Evolutionary conservation across 2,113 vertebrate genomes (phyloP), one percentile per base, ranked within the genome.

Genomic region (Lutjanus erythropterus): DNA sequence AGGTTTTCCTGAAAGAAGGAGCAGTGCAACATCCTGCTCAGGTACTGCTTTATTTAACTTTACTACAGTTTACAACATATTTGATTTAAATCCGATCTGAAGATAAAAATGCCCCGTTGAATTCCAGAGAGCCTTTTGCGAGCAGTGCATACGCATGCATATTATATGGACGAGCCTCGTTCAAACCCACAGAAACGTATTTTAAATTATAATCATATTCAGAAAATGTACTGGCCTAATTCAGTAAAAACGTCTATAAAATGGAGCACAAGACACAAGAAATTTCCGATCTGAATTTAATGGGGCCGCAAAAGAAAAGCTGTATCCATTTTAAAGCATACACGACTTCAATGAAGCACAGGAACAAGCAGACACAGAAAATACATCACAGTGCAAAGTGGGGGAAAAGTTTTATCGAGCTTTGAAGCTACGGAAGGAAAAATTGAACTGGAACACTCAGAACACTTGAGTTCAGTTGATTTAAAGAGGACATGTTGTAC

Each of bases 401-500:
- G 53, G 15, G 27, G 33, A 31, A 21, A 62, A 25, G 35, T 61
- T 49, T 29, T 18, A 33, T 64, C 42, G 19, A 16, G 21, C 42
- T 75, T n/a, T 31, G 39, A 71, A 56, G 39, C 58, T 35, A 29
- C 55, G 37, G 27, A 47, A 31, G 50, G 47, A 16, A 56, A 49
- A 39, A 52, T 1, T 71, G n/a, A 69, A 29, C 44, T 37, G 27
- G 41, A 56, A 46, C 61, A 31, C 41, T 39, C 47, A 29, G 73
- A 81, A 41, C 67, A 46, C 68, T n/a, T 23, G 46, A 71, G 18
- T 71, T 62, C 41, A 62, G 1, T 16, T 71, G 46, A 29, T 71
- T 74, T 37, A 29, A 75, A 56, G 29, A 68, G 81, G 62, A 61
- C 50, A 65, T n/a, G n/a, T n/a, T n/a, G n/a, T n/a, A n/a, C n/a